Evolutionary conservation across 2,113 vertebrate species (phyloP).

Genomic region (Pachypanchax playfairii): DNA sequence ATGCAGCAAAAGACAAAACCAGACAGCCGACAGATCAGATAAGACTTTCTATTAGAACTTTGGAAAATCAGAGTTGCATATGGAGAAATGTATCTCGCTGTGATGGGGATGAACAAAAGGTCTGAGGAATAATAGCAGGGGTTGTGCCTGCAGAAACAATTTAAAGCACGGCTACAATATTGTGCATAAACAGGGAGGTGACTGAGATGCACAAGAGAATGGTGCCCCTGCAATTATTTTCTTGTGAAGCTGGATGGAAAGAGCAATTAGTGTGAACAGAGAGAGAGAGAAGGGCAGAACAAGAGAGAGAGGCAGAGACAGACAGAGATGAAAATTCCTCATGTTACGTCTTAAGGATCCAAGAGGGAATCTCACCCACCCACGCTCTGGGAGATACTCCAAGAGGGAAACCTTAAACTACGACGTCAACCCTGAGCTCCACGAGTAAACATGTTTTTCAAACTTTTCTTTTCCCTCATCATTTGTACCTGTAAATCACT

Average conservation of each 20-base stretch:
- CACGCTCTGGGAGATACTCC: constrained; percentile 85
- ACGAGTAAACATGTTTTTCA: constrained; percentile 93
- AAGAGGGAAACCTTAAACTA: constrained; percentile 91
- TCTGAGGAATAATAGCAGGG: constrained; percentile 9
- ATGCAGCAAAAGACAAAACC: constrained; percentile 58
- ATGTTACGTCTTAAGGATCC: constrained; percentile 86
- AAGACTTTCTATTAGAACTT: constrained; percentile 54
- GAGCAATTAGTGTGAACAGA: constrained; percentile 49
- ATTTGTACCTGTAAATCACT: constrained; percentile 11
- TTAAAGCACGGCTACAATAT: constrained; percentile 8
- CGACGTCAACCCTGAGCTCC: constrained; percentile 82
- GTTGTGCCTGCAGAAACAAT: constrained; percentile 1
- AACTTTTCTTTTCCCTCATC: constrained; percentile 58
- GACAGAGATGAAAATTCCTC: constrained; percentile 81
- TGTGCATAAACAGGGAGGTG: constrained; percentile 15
- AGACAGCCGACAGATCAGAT: constrained; percentile 65
- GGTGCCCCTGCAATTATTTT: constrained; percentile 12
- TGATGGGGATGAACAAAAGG: constrained; percentile 34
- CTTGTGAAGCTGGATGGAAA: constrained; percentile 29
- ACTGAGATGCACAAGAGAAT: constrained; percentile 33
- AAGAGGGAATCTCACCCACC: constrained; percentile 88
- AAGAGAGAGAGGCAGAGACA: constrained; percentile 77
- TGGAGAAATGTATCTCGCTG: constrained; percentile 43
- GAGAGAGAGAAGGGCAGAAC: constrained; percentile 62
- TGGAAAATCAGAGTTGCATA: constrained; percentile 57